Base-by-base conservation (phyloP, 2,888 invertebrate genomes). In the Patella depressa region DNA sequence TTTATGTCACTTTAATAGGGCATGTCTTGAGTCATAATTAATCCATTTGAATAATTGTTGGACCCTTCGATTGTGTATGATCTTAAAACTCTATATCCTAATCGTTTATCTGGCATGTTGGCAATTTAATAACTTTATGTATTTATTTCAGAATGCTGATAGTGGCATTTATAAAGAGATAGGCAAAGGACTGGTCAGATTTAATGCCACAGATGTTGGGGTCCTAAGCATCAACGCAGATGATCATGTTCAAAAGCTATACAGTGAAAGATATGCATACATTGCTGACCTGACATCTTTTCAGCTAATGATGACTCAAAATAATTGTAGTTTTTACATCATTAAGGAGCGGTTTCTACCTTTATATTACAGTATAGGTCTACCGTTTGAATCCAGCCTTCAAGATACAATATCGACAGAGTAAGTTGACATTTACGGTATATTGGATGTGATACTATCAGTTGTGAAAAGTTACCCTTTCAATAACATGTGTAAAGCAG, bases 321-420 rank as follows among this genome's bases (percentile, higher is more conserved):
- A 83, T 7, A 81, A 85, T 73, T 90, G 90, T 80, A 80, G 86
- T 17, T 76, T 90, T 45, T 81, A 82, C 72, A 85, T 85, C 69
- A 83, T 86, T 12, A 85, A 85, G 34, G 87, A 88, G 72, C 80
- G 83, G 15, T 85, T 88, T 76, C 83, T 85, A 11, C 85, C 87
- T 1, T 80, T 87, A 9, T 84, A 85, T 65, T 89, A 88, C 77
- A 85, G 85, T 7, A 81, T 88, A 29, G 84, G 84, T 5, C 81
- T 90, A n/a, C 88, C 86, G 1, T 85, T 86, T n/a, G 83, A 86
- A n/a, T 88, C 90, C 0, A 82, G 85, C 5, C 86, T 84, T 76
- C 81, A 80, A 9, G 78, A 81, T 29, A 79, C 87, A 17, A 85
- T 90, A 57, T 84, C 86, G 7, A 78, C 86, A 19, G 80, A 82